Conservation (phyloP, 2,113 vertebrate genomes). For the Lanius collurio region DNA sequence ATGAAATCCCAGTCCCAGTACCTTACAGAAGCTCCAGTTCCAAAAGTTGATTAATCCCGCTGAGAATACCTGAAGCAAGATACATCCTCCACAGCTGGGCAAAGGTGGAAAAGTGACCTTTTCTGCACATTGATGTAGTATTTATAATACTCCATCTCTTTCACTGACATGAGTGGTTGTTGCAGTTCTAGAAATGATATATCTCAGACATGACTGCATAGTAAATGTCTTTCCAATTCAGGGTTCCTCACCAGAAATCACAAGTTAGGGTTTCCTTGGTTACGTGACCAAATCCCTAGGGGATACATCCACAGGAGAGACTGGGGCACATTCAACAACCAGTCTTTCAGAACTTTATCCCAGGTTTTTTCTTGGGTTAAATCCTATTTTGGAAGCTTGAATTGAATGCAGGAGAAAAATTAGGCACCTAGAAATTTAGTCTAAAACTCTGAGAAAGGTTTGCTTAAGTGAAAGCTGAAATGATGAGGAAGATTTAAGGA, state of each 20-base stretch:
- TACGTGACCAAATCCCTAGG: not conserved
- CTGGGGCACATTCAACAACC: not conserved
- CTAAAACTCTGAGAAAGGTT: not conserved
- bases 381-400: not conserved
- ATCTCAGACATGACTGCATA: not conserved
- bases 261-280: not conserved
- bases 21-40: not conserved
- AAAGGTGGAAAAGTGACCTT: not conserved
- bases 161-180: not conserved
- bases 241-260: not conserved
- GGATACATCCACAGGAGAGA: not conserved
- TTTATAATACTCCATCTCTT: not conserved
- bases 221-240: not conserved
- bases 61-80: not conserved
- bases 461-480: not conserved
- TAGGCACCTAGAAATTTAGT: not conserved
- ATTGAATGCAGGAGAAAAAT: not conserved
- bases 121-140: not conserved
- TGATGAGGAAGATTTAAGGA: not conserved
- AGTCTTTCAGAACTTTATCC: not conserved
- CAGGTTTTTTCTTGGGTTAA: not conserved
- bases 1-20: not conserved
- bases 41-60: not conserved
- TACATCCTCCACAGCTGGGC: not conserved
- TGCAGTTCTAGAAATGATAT: not conserved